phyloP scores from a whole-genome alignment of 2,888 invertebrate genomes.

The Shargacucullia verbasci region DNA sequence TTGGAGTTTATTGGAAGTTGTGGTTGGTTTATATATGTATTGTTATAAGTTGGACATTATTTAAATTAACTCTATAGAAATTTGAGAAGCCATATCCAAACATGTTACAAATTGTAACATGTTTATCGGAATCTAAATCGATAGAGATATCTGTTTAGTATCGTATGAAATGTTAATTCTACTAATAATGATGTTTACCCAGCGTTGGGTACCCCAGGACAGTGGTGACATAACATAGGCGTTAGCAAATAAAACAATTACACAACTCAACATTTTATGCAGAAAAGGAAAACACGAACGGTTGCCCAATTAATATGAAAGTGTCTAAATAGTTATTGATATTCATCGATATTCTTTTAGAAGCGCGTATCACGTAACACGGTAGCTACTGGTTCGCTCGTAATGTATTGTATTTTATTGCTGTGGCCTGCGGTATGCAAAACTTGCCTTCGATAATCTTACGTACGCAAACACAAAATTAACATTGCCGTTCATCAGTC shows the following conservation, averaged over 20 bases:
- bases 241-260: slow-evolving; percentile 33
- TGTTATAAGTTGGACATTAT: slow-evolving; percentile 21
- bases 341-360: slow-evolving; percentile 73
- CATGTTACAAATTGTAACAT: too few species aligned
- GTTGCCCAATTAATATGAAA: slow-evolving; percentile 71
- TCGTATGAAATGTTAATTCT: slow-evolving; percentile 33
- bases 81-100: slow-evolving; percentile 24
- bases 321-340: slow-evolving; percentile 66
- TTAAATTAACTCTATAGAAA: slow-evolving; percentile 36
- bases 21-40: slow-evolving; percentile 40
- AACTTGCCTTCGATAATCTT: slow-evolving; percentile 83
- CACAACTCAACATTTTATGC: slow-evolving; percentile 47
- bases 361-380: slow-evolving; percentile 80
- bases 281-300: slow-evolving; percentile 55
- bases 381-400: slow-evolving; percentile 77
- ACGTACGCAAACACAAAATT: slow-evolving; percentile 70
- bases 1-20: slow-evolving; percentile 34
- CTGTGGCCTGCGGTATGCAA: slow-evolving; percentile 84
- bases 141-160: slow-evolving; percentile 21
- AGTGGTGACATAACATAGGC: slow-evolving; percentile 25
- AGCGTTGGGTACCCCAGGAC: not conserved
- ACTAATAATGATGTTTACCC: slow-evolving; percentile 12
- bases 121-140: slow-evolving; percentile 31
- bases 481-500: slow-evolving; percentile 62
- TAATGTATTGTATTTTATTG: slow-evolving; percentile 85